phyloP scores from a whole-genome alignment of 2,888 invertebrate genomes.

The Strigamia crassipes region DNA sequence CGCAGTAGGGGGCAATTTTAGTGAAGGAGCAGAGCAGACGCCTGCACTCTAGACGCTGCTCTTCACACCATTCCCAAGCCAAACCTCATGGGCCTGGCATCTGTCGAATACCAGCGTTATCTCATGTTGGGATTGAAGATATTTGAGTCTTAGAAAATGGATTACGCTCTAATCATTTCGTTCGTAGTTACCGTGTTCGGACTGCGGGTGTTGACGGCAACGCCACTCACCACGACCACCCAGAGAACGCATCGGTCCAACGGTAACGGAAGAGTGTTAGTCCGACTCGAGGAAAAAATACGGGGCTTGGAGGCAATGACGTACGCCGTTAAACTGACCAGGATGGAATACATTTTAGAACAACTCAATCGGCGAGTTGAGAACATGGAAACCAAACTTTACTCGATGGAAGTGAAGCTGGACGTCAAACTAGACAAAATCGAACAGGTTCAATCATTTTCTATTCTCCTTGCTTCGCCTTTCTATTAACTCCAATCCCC shows the following conservation, averaged over 20 bases:
- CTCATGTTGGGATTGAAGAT: neutral
- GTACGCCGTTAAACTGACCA: constrained; percentile 53
- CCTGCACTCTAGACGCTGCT: neutral
- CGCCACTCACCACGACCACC: neutral
- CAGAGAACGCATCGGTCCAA: neutral
- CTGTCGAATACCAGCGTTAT: neutral
- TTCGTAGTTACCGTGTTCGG: neutral
- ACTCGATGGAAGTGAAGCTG: constrained; percentile 57
- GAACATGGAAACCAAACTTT: constrained; percentile 60
- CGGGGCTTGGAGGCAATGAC: constrained; percentile 50
- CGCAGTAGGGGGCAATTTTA: neutral
- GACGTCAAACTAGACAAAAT: constrained; percentile 51
- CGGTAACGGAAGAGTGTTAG: constrained; percentile 47
- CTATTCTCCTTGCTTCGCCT: neutral
- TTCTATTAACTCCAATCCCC: neutral
- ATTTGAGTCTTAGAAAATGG: neutral
- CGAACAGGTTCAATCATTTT: constrained; percentile 48
- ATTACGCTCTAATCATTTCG: neutral
- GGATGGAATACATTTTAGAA: constrained; percentile 57
- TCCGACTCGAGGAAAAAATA: constrained; percentile 51
- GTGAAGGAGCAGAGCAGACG: neutral
- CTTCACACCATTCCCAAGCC: neutral
- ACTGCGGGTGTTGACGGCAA: neutral
- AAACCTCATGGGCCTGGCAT: neutral
- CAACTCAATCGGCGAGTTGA: constrained; percentile 61